These are phyloP conservation scores for Stomorhina lunata DNA, from an alignment of 2,888 invertebrate species.

Conservation along the genomic window DNA sequence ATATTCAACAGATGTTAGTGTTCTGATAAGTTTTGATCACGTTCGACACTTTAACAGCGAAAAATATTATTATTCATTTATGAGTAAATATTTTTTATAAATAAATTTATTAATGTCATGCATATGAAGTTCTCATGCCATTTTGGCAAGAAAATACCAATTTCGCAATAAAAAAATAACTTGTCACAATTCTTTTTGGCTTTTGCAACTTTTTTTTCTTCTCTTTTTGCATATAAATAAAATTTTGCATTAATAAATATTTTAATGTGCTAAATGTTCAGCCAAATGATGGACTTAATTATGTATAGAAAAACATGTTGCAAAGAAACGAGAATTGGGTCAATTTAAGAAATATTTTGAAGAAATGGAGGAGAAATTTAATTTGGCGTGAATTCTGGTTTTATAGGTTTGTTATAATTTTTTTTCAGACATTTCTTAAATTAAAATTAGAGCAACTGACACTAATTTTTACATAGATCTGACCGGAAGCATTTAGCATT, in stretches of 20 bases:
- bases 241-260: slow-evolving; percentile 46
- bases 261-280: slow-evolving; percentile 57
- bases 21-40: slow-evolving; percentile 66
- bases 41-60: slow-evolving; percentile 61
- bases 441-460: too few species aligned
- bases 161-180: slow-evolving; percentile 51
- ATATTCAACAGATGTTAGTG: slow-evolving; percentile 59
- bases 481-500: too few species aligned
- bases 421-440: too few species aligned
- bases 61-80: slow-evolving; percentile 51
- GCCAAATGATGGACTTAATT: slow-evolving; percentile 42
- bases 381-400: not conserved
- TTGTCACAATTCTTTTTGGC: slow-evolving; percentile 28
- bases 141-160: slow-evolving; percentile 41
- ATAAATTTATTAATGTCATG: slow-evolving; percentile 65
- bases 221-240: not conserved
- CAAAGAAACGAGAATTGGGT: slow-evolving; percentile 54
- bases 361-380: slow-evolving; percentile 7
- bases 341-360: slow-evolving; percentile 12
- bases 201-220: not conserved
- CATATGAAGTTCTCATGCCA: slow-evolving; percentile 59
- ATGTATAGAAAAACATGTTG: slow-evolving; percentile 49
- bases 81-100: slow-evolving; percentile 46
- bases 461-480: too few species aligned
- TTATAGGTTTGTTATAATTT: not conserved